Evolutionary conservation across 2,113 vertebrate species (phyloP).

Genomic region (Forbesichthys papilliferus): DNA sequence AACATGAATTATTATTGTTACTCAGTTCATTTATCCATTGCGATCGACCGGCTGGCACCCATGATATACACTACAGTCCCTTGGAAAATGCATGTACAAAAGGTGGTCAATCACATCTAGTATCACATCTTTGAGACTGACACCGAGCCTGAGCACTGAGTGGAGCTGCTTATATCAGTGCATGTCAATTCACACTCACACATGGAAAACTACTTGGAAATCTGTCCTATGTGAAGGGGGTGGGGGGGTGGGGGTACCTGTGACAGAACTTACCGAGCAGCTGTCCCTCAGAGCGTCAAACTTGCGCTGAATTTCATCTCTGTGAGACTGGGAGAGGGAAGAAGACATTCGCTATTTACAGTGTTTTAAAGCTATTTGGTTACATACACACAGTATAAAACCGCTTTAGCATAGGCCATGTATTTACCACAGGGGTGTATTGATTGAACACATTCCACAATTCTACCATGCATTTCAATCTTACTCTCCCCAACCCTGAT

Average conservation of each 20-base stretch:
- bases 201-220: conserved; percentile 11
- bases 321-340: conserved; percentile 60
- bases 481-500: too few relatives aligned
- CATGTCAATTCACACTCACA: conserved; percentile 4
- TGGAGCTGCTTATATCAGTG: neutral
- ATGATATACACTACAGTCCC: too few relatives aligned
- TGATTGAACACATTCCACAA: too few relatives aligned
- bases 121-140: neutral
- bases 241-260: conserved; percentile 23
- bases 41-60: too few relatives aligned
- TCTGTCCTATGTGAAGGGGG: neutral
- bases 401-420: too few relatives aligned
- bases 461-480: too few relatives aligned
- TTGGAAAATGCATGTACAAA: neutral
- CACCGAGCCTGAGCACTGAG: neutral
- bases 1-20: too few relatives aligned
- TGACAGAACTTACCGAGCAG: conserved; percentile 89
- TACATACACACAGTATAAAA: too few relatives aligned
- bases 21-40: too few relatives aligned
- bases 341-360: neutral
- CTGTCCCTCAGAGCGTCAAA: conserved; percentile 99
- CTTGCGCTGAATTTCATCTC: conserved; percentile 99
- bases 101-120: neutral
- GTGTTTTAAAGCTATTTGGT: neutral
- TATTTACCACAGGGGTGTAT: too few relatives aligned